Evolutionary conservation across 1,140 invertebrate genomes (phyloP), one percentile per base, ranked within the genome.

Genomic region (Euwallacea similis): DNA sequence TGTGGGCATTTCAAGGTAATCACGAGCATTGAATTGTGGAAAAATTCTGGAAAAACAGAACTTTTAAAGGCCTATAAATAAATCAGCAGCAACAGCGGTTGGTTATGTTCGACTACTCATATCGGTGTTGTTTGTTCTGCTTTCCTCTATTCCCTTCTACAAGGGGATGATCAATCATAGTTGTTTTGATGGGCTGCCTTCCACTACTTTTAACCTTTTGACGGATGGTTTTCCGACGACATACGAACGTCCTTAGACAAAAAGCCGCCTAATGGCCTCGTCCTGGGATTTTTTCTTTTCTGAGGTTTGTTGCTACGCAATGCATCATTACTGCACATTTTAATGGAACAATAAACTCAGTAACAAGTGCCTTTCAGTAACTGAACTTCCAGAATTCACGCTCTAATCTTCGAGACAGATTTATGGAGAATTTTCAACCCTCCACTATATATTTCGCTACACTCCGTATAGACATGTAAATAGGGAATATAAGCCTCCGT

Each of bases 181-280:
- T 69, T 69, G 67, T 69, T 69, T 69, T 69, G 67, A 69, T 69
- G 67, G 42, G 59, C 41, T 63, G 53, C 53, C 65, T 69, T 63
- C 67, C 56, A 42, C 67, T 63, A 69, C 59, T 69, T 69, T 69
- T 62, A 62, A 50, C 59, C 44, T 62, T 69, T 62, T 69, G 67
- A 69, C 67, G 44, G 67, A 69, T 69, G 67, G 59, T 62, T 69
- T 69, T 62, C 44, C 67, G 42, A 62, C 59, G 67, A 69, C 67
- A 69, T 69, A 54, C 46, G 67, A 69, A 69, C 66, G 47, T 50
- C 46, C 44, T 69, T 69, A 61, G 58, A 69, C 67, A 69, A 69
- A 69, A 69, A 69, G 56, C 56, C n/a, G 42, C 15, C 16, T 68
- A 68, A 68, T 68, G 66, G 66, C 50, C 58, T 68, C 13, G 44